Base-by-base conservation (phyloP, 2,797 vertebrate species). In the Hypotaenidia okinawae region DNA sequence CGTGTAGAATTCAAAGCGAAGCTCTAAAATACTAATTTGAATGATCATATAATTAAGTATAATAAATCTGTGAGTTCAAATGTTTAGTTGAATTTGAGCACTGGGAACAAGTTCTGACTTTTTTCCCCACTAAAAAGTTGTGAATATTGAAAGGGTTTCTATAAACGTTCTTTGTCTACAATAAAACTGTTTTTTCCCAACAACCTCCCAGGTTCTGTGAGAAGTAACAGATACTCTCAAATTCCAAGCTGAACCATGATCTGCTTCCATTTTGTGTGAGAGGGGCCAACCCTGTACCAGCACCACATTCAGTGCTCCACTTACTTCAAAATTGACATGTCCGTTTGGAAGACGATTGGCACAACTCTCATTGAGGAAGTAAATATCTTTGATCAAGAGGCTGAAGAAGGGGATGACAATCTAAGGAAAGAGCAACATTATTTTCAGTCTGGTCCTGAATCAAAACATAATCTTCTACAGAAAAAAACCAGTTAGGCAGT, bases 381-480 rank as follows among this genome's bases (percentile, higher is more conserved):
- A 99, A 95, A 99, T 98, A 93, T 99, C 99, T 97, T 99, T 99
- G 88, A 99, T 99, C 88, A 99, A 96, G 72, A 99, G 98, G 96
- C 99, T 99, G 98, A 99, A 99, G 98, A 99, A 99, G 10, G 99
- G 99, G 94, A 99, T 98, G 92, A 99, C 99, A 1, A 99, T 99
- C 99, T 99, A 97, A 76, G 96, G 73, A 94, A 96, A 93, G 76
- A 95, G 76, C 41, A 92, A 55, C 14, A 70, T 55, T 70, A 69
- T 69, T 57, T 8, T 62, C 25, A 84, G 73, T 74, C 52, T 66
- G 15, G 15, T 84, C 35, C 54, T 66, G 25, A 75, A 74, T 51
- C 39, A n/a, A 91, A 51, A 63, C 27, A 67, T 8, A 88, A 11
- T 17, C 13, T 16, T 80, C 22, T 45, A 70, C 9, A 78, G 25